These are phyloP conservation scores for Sterna hirundo DNA, from an alignment of 2,113 vertebrate genomes.

Conservation along the genomic window DNA sequence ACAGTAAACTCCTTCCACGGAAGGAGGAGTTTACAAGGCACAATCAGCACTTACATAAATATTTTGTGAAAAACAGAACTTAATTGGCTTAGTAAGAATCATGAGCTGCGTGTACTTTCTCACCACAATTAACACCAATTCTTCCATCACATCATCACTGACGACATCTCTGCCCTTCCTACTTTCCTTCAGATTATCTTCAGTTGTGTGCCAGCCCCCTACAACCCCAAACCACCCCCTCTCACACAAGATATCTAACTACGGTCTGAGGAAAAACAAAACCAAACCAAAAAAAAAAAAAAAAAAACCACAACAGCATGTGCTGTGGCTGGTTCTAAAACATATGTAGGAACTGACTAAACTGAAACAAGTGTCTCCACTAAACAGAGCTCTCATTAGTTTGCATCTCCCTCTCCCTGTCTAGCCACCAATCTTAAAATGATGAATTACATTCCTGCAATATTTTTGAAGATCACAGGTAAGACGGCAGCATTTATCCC, in stretches of 20 bases:
- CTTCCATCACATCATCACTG: neutral
- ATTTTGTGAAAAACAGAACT: neutral
- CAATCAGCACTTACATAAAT: neutral
- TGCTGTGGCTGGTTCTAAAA: neutral
- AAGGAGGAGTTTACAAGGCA: neutral
- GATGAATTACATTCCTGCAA: no score
- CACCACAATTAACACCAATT: rapidly evolving
- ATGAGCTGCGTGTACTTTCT: neutral
- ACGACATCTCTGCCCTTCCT: neutral
- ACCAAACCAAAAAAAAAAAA: rapidly evolving
- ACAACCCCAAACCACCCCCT: neutral
- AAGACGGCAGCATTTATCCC: neutral
- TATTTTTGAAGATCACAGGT: neutral
- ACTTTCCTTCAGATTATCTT: neutral
- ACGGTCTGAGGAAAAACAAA: neutral
- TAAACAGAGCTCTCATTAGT: neutral
- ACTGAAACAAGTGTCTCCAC: neutral
- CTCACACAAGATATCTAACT: neutral
- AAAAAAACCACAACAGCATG: no score
- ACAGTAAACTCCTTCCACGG: neutral
- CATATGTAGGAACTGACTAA: neutral
- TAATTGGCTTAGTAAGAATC: neutral
- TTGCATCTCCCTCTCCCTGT: neutral
- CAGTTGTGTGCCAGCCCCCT: neutral
- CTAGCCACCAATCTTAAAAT: neutral